Evolutionary conservation across 2,888 invertebrate genomes (phyloP), one percentile per base, ranked within the genome.

Genomic region (Peribatodes rhomboidaria): DNA sequence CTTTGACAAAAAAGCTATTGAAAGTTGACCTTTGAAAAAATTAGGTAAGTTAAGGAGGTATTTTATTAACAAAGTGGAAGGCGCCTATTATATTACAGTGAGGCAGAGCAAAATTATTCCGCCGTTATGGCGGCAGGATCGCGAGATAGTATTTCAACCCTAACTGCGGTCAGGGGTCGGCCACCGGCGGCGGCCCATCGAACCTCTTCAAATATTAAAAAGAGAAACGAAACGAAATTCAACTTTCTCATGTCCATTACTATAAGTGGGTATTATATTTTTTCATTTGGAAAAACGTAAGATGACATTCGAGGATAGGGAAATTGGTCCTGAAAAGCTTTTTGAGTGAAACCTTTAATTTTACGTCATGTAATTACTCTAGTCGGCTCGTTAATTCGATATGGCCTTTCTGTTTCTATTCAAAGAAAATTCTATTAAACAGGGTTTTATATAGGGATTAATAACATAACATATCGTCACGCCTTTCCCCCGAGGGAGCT

Each of bases 121-220:
- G 33, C 20, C 47, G 56, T 33, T 59, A 56, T 62, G 64, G 64
- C 53, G 44, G 60, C 52, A 64, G 54, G 42, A 46, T 59, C 53
- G 61, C 39, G 46, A 64, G 57, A 54, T 70, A 53, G 52, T 66
- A 70, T 67, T 68, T 71, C 86, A 85, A 75, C 84, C 85, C 86
- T 86, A 75, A 27, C 47, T 46, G 53, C 65, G 75, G 75, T 73
- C 72, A 66, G 65, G 69, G 86, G 86, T 86, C 87, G 81, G 80
- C 75, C 72, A 79, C 79, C 82, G 80, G 66, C 79, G 80, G 66
- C 79, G 75, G 74, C 76, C 80, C 80, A 83, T 85, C 81, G 81
- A 80, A 80, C 80, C 82, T 83, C 80, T 78, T 89, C 80, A 86
- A 88, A 88, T 88, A 88, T 89, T 89, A 82, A 88, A 81, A 79